phyloP scores from a whole-genome alignment of 2,113 vertebrate genomes.

The Crotophaga sulcirostris region DNA sequence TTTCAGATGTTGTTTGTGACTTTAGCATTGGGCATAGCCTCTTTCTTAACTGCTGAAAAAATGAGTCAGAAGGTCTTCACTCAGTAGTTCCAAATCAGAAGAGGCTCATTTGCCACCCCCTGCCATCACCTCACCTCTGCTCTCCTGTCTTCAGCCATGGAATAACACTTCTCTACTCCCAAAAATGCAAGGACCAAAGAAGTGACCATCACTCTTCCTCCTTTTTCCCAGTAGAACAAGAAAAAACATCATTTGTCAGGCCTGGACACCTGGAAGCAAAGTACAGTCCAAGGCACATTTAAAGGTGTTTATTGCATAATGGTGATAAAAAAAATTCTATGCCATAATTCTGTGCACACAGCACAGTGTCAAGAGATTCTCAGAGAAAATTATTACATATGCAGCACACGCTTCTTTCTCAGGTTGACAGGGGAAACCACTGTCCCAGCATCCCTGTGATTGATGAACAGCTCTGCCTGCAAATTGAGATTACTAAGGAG shows the following conservation, averaged over 20 bases:
- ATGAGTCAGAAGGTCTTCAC: background rate
- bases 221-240: background rate
- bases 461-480: background rate
- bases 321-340: fast-evolving
- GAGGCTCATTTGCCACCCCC: background rate
- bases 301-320: fast-evolving
- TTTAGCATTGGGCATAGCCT: background rate
- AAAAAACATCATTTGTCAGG: background rate
- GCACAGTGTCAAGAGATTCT: background rate
- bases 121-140: background rate
- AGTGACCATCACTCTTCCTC: background rate
- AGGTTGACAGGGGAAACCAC: background rate
- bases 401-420: background rate
- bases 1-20: conserved; percentile 30
- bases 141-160: background rate
- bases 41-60: conserved; percentile 5
- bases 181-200: background rate
- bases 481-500: background rate
- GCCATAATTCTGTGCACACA: background rate
- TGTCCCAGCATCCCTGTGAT: background rate
- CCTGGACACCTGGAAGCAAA: background rate
- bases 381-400: background rate
- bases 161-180: background rate
- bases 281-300: background rate
- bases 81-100: background rate